These are phyloP conservation scores for Myanophis thanlyinensis DNA, from an alignment of 2,113 vertebrate species.

Conservation along the genomic window DNA sequence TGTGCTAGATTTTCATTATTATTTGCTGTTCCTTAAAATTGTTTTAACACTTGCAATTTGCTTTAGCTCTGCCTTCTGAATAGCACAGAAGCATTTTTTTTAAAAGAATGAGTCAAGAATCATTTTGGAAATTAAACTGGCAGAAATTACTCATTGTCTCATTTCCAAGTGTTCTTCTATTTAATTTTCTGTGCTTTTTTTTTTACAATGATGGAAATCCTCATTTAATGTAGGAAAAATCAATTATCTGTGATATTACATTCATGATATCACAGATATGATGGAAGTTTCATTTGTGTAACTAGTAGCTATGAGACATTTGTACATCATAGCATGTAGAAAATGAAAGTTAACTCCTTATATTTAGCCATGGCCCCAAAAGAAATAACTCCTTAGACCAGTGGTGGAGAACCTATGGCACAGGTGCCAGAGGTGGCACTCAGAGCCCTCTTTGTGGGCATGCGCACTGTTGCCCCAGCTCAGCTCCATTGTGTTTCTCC, in stretches of 20 bases:
- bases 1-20: neutral
- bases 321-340: neutral
- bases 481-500: too few species aligned
- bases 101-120: neutral
- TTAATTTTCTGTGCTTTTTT: neutral
- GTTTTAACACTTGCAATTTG: neutral
- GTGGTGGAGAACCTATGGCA: too few species aligned
- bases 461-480: too few species aligned
- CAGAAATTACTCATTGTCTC: neutral
- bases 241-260: neutral
- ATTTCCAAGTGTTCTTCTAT: neutral
- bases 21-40: neutral
- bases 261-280: neutral
- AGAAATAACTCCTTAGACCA: neutral
- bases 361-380: neutral
- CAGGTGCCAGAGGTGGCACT: too few species aligned
- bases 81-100: neutral
- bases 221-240: neutral
- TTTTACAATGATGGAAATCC: neutral
- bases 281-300: too few species aligned
- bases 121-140: neutral
- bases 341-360: neutral
- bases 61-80: neutral
- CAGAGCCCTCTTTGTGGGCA: too few species aligned
- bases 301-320: too few species aligned